Percentiles rank a stretch among this genome's conserved stretches.
Evolutionary conservation across 2,888 invertebrate genomes (phyloP).

Genomic region (Thecocarcelia acutangulata): DNA sequence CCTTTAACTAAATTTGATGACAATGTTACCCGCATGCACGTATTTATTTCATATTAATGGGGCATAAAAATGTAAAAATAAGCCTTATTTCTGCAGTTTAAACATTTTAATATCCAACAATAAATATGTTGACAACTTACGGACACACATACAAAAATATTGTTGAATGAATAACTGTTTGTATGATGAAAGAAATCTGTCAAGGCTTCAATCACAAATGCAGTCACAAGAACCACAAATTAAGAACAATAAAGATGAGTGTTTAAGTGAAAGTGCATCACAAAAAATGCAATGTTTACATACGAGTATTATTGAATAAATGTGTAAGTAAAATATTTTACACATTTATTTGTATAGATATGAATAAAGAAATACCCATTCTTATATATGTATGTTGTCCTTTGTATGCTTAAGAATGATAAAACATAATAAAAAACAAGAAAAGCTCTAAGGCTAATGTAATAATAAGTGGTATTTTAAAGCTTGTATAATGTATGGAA

Average conservation of each 20-base stretch:
- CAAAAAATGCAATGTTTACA: conserved; percentile 2
- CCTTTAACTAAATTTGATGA: too few species aligned
- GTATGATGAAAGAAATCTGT: conserved; percentile 33
- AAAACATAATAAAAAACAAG: conserved; percentile 9
- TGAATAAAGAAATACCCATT: neutral
- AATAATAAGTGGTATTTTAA: conserved; percentile 50
- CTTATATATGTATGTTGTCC: neutral
- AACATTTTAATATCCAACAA: neutral
- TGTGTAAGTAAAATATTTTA: conserved; percentile 14
- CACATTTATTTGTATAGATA: conserved; percentile 1
- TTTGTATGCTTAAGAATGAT: conserved; percentile 19
- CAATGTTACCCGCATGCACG: too few species aligned
- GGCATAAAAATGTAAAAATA: too few species aligned
- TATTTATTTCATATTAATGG: too few species aligned
- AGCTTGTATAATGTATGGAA: conserved; percentile 43
- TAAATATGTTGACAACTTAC: neutral
- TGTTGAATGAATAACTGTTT: conserved; percentile 10
- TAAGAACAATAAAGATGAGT: conserved; percentile 30
- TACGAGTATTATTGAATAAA: conserved; percentile 5
- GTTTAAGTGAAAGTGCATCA: conserved; percentile 56
- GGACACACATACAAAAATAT: conserved; percentile 1
- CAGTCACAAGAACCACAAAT: conserved; percentile 17
- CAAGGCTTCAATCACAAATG: conserved; percentile 30
- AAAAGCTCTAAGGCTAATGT: conserved; percentile 55
- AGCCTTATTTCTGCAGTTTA: too few species aligned